Evolutionary conservation across 2,888 invertebrate genomes (phyloP), one percentile per base, ranked within the genome.

Genomic region (Apamea crenata): DNA sequence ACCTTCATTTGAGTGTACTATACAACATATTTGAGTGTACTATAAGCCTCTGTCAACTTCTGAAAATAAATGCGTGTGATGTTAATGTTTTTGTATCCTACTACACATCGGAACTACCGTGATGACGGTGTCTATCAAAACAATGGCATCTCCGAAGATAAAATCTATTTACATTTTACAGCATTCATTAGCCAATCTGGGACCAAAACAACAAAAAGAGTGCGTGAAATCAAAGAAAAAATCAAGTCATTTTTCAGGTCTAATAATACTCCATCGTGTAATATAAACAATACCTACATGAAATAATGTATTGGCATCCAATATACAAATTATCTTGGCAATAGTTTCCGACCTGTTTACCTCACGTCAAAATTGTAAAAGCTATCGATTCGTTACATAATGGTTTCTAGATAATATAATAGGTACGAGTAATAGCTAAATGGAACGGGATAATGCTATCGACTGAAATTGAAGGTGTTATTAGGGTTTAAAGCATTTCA

Each of bases 231-330:
- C 61, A 40, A 47, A 68, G 63, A 7, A 73, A 36, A 82, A 74
- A 18, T 59, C n/a, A 65, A 67, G 36, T 65, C 63, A 81, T 36
- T 71, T 66, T 36, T 74, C 82, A 74, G 32, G 14, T 82, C 83
- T 73, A 86, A 75, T 82, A 86, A 86, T 84, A 84, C 66, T 61
- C 47, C 18, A 78, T 63, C 40, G 36, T 36, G 71, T 66, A 69
- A 82, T 59, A 66, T 77, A 82, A 75, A 86, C 74, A 47, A 47
- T 68, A 47, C 78, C 61, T 75, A 47, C 78, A 65, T 75, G 32
- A 40, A 77, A 84, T 87, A 80, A 81, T 81, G 67, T 87, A 86
- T 84, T 86, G 86, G 85, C 86, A 84, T 74, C 73, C 71, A 72
- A 80, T 69, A 71, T 29, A 78, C 73, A 84, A 61, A 87, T 84